Percentiles rank a stretch among this genome's conserved stretches.
These are phyloP conservation scores for Eospalax fontanierii DNA, from an alignment of 2,797 vertebrate species.

Conservation along the genomic window DNA sequence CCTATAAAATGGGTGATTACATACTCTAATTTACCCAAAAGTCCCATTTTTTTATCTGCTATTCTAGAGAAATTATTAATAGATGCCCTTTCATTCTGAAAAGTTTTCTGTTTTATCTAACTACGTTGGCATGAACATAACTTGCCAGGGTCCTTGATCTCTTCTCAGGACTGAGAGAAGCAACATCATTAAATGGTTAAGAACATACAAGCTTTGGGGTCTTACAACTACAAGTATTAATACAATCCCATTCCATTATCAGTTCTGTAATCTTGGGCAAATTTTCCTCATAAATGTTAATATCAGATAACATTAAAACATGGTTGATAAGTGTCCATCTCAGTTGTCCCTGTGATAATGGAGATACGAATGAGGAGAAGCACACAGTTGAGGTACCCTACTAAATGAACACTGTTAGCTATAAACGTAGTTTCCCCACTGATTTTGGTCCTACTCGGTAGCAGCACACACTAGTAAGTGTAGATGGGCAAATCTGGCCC, in stretches of 20 bases:
- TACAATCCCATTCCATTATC: not conserved
- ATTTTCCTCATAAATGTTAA: not conserved
- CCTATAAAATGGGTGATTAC: not conserved
- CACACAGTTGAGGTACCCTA: not conserved
- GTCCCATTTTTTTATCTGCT: not conserved
- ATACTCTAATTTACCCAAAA: not conserved
- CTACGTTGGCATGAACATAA: not conserved
- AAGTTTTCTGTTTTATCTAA: slow-evolving; percentile 12
- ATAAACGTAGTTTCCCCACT: not conserved
- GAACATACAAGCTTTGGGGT: not conserved
- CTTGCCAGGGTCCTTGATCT: not conserved
- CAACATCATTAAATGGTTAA: not conserved
- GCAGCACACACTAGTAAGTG: not conserved
- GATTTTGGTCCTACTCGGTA: not conserved
- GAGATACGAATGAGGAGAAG: not conserved
- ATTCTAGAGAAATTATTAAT: slow-evolving; percentile 12
- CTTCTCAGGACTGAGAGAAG: not conserved
- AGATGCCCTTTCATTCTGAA: not conserved
- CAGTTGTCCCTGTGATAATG: not conserved
- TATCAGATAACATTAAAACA: not conserved
- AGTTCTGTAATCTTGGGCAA: not conserved
- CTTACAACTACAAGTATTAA: not conserved
- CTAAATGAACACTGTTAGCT: not conserved
- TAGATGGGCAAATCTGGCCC: not conserved
- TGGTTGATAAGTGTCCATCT: not conserved